A percentile compares a stretch with the other conserved stretches of the same genome.
These are phyloP conservation scores for Artibeus lituratus DNA, from an alignment of 2,797 vertebrate genomes.

Conservation along the genomic window DNA sequence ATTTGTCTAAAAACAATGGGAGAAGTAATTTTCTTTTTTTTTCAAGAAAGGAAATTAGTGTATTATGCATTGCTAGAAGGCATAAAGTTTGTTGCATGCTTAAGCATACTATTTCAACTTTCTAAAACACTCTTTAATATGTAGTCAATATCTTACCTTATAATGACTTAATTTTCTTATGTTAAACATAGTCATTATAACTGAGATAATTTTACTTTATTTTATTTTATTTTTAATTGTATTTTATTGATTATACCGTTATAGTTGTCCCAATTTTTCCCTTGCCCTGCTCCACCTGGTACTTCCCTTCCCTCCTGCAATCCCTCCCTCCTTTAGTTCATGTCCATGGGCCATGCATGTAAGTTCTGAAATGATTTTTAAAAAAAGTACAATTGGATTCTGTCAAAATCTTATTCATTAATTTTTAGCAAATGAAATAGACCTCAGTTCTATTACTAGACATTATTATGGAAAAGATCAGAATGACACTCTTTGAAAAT, in stretches of 20 bases:
- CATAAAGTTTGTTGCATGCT: background rate
- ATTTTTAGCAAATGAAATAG: background rate
- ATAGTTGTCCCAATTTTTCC: no score
- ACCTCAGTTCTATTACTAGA: background rate
- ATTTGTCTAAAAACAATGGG: slow-evolving; percentile 12
- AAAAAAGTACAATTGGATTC: background rate
- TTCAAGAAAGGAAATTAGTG: background rate
- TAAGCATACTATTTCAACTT: background rate
- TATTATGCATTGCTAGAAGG: background rate
- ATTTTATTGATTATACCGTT: no score
- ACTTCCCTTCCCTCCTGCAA: no score
- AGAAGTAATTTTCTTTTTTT: background rate
- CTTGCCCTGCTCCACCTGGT: no score
- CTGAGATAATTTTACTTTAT: background rate
- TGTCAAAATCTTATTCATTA: background rate
- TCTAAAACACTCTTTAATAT: background rate
- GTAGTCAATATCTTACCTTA: background rate
- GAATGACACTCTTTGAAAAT: background rate
- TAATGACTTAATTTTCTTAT: background rate
- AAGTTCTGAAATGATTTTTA: background rate
- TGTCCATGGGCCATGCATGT: no score
- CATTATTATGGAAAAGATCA: slow-evolving; percentile 8
- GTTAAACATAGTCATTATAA: background rate
- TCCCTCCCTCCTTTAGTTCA: no score
- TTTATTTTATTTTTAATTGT: no score